Conservation (phyloP, 2,888 invertebrate species). For the Trachelus stipa region DNA sequence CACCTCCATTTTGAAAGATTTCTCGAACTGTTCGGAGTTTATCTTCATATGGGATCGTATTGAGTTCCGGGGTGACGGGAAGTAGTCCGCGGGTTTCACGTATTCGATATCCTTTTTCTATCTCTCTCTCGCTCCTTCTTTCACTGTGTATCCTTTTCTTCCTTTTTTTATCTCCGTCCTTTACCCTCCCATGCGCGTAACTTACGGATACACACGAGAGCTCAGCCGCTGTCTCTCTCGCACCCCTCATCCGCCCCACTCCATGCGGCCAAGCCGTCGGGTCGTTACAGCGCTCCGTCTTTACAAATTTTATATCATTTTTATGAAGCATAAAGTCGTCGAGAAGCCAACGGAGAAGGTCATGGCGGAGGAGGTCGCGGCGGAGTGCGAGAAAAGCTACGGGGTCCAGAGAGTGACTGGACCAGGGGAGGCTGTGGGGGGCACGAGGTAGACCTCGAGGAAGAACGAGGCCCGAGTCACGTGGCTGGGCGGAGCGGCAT, state of each 20-base stretch:
- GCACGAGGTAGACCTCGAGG: background rate
- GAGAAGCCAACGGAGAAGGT: conserved; percentile 53
- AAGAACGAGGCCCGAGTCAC: conserved; percentile 38
- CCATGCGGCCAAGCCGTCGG: conserved; percentile 55
- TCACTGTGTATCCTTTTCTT: conserved; percentile 13
- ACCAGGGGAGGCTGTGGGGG: conserved; percentile 1
- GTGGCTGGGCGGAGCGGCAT: conserved; percentile 57
- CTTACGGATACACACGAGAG: background rate
- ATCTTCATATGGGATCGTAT: conserved; percentile 46
- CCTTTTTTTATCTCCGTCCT: conserved; percentile 27
- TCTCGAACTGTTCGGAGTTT: conserved; percentile 41
- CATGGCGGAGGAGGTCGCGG: conserved; percentile 12
- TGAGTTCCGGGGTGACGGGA: conserved; percentile 34
- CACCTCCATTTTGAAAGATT: conserved; percentile 39
- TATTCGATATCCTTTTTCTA: conserved; percentile 40
- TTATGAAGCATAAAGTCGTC: conserved; percentile 66
- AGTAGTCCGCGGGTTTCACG: conserved; percentile 25
- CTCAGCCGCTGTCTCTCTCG: background rate
- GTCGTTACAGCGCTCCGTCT: conserved; percentile 62
- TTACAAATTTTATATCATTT: conserved; percentile 67
- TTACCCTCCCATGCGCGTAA: background rate
- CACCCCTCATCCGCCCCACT: conserved; percentile 31
- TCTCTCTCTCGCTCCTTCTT: background rate
- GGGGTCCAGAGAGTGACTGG: conserved; percentile 8
- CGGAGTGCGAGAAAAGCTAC: conserved; percentile 8